phyloP scores from a whole-genome alignment of 2,113 vertebrate genomes.

The Catharus fuscescens region DNA sequence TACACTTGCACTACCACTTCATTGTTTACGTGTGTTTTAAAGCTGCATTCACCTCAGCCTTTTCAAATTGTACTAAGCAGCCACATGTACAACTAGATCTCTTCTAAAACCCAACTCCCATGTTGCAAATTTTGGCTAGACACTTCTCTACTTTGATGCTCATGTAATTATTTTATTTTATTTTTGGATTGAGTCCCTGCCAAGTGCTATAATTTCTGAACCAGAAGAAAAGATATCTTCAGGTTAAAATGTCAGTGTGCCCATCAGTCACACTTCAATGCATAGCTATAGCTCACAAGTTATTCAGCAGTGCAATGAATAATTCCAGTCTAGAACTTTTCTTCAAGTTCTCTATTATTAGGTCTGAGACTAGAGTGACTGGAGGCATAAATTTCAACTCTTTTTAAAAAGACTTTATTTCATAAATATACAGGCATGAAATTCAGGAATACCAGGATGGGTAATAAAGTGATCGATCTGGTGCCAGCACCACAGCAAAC shows the following conservation, averaged over 20 bases:
- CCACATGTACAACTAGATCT: not conserved
- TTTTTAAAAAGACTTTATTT: not conserved
- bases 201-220: slow-evolving; percentile 42
- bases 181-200: slow-evolving; percentile 6
- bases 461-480: not conserved
- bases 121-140: not conserved
- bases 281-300: slow-evolving; percentile 9
- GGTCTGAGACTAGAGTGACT: not conserved
- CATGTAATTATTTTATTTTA: not conserved
- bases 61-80: not conserved
- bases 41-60: not conserved
- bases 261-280: slow-evolving; percentile 45
- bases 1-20: not conserved
- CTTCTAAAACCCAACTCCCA: not conserved
- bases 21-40: not conserved
- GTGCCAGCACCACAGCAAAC: not conserved
- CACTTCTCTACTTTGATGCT: not conserved
- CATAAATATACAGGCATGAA: not conserved
- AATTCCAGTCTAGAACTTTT: slow-evolving; percentile 51
- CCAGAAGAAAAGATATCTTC: slow-evolving; percentile 51
- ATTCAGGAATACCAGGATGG: not conserved
- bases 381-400: not conserved
- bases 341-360: not conserved
- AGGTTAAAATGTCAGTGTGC: slow-evolving; percentile 55
- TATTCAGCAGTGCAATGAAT: slow-evolving; percentile 35